Evolutionary conservation across 2,888 invertebrate species (phyloP), one percentile per base, ranked within the genome.

Genomic region (Apotomis turbidana): DNA sequence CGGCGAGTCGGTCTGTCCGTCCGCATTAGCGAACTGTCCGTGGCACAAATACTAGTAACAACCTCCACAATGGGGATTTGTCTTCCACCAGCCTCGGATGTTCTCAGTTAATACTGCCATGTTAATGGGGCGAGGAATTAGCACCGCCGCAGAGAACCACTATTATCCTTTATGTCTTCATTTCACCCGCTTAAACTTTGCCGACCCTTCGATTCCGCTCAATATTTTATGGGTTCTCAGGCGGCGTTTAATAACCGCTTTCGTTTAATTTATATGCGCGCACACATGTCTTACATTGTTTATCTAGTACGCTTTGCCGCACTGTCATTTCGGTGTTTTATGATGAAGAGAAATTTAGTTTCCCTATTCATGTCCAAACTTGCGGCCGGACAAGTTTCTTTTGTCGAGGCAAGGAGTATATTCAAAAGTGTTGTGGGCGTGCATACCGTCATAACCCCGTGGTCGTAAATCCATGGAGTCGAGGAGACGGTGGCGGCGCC

Each of bases 101-200:
- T 79, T 81, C 80, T 79, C 76, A 77, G 80, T 88, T 88, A 88
- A 83, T 83, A 85, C 76, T 77, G 78, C 78, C 75, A 80, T 85
- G 89, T 88, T 90, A 89, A 90, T 89, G 83, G 83, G 79, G 83
- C 79, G 77, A 80, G 80, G 85, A 87, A 90, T 90, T 90, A 90
- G 86, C 90, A 85, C 84, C 81, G 80, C 54, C 71, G 80, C 83
- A 85, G 85, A 83, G 80, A 82, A 82, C 81, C 80, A 76, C 80
- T 78, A 83, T 83, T 85, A 83, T 83, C 81, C 82, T 87, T 87
- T 86, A 87, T 85, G 87, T 86, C 86, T 88, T 87, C 85, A 86
- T 89, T 87, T 88, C 84, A 84, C 81, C 80, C 78, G 78, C 74
- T 83, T 81, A 79, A 84, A 81, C 73, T 79, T 86, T 83, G 82